A percentile compares a stretch with the other conserved stretches of the same genome.
Evolutionary conservation across 2,888 invertebrate species (phyloP).

Genomic region (Zygogramma bicolorata): DNA sequence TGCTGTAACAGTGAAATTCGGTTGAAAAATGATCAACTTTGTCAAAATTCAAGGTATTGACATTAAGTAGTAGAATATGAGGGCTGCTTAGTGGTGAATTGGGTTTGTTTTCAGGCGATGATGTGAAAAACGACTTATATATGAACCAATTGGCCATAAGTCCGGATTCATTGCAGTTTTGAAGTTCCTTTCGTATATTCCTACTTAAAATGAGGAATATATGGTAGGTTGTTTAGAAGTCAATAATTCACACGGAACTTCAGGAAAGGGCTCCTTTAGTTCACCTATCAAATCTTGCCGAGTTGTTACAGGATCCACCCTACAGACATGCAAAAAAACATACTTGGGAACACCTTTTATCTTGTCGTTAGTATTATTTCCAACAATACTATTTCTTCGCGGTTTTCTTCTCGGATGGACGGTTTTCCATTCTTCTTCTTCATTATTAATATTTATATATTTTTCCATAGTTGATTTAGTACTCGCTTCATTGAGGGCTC

Average conservation of each 20-base stretch:
- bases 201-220: conserved; percentile 8
- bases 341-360: conserved; percentile 17
- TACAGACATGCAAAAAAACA: conserved; percentile 9
- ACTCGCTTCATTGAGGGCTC: not conserved
- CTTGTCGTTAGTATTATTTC: conserved; percentile 7
- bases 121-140: conserved; percentile 5
- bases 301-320: conserved; percentile 1
- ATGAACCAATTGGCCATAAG: conserved; percentile 12
- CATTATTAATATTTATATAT: not conserved
- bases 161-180: too few species aligned
- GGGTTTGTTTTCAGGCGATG: conserved; percentile 2
- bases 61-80: too few species aligned
- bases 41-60: too few species aligned
- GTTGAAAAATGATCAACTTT: too few species aligned
- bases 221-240: conserved; percentile 10
- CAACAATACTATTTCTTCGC: conserved; percentile 13
- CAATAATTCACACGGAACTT: conserved; percentile 14
- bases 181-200: conserved; percentile 6
- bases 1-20: too few species aligned
- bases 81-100: too few species aligned
- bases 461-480: conserved; percentile 15
- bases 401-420: conserved; percentile 1
- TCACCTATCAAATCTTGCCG: not conserved
- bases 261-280: conserved; percentile 3
- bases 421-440: conserved; percentile 6